A percentile compares a stretch with the other conserved stretches of the same genome.
phyloP scores from a whole-genome alignment of 2,113 vertebrate genomes.

The Apaloderma vittatum region DNA sequence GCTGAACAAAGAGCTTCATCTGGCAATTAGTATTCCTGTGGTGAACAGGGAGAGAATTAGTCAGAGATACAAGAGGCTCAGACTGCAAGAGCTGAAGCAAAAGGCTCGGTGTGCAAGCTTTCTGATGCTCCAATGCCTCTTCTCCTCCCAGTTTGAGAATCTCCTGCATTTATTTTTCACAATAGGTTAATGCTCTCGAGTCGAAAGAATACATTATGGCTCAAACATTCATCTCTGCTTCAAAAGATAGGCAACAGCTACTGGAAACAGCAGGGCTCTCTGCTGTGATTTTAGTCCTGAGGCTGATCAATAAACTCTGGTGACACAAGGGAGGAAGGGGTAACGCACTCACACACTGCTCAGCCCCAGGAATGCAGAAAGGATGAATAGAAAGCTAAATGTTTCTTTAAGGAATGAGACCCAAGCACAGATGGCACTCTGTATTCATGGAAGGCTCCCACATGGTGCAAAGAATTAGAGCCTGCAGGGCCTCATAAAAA shows the following conservation, averaged over 20 bases:
- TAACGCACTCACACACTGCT: neutral
- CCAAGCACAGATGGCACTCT: constrained; percentile 34
- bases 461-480: constrained; percentile 29
- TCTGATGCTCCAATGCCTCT: constrained; percentile 29
- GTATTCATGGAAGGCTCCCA: constrained; percentile 46
- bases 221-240: constrained; percentile 57
- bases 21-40: constrained; percentile 71
- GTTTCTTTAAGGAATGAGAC: constrained; percentile 46
- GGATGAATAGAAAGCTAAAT: constrained; percentile 31
- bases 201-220: constrained; percentile 39
- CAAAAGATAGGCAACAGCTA: constrained; percentile 67
- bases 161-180: constrained; percentile 47
- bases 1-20: constrained; percentile 69
- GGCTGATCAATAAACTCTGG: constrained; percentile 47
- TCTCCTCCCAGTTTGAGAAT: constrained; percentile 14
- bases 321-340: constrained; percentile 22
- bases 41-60: constrained; percentile 60
- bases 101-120: constrained; percentile 7
- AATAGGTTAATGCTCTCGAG: constrained; percentile 23
- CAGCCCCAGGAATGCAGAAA: constrained; percentile 45
- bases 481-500: constrained; percentile 47
- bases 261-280: constrained; percentile 53
- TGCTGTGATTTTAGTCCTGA: constrained; percentile 40
- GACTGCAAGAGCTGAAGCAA: constrained; percentile 16
- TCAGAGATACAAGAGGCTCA: constrained; percentile 40